A percentile compares a stretch with the other conserved stretches of the same genome.
These are phyloP conservation scores for Silurus aristotelis DNA, from an alignment of 2,797 vertebrate species.

Conservation along the genomic window DNA sequence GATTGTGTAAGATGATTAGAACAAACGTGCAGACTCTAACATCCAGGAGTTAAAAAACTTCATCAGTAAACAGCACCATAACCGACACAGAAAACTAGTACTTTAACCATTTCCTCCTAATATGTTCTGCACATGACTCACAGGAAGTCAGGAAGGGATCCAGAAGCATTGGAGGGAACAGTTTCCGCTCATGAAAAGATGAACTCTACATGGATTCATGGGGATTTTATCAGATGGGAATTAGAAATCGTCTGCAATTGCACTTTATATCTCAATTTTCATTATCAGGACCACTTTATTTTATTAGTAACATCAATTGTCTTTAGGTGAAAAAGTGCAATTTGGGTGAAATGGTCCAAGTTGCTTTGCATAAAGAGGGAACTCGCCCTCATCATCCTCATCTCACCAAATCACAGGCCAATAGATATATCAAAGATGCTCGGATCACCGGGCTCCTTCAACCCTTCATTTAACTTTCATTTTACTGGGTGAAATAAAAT, in stretches of 20 bases:
- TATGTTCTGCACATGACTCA: neutral
- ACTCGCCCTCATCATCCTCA: neutral
- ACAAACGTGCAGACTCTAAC: neutral
- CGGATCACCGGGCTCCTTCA: neutral
- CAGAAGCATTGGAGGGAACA: neutral
- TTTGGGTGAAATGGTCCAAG: neutral
- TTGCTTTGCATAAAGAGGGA: neutral
- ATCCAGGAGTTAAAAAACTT: too few relatives aligned
- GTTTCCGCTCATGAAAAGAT: neutral
- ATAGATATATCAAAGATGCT: neutral
- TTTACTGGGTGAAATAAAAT: neutral
- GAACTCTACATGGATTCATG: neutral
- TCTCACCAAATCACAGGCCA: neutral
- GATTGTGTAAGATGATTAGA: constrained; percentile 15
- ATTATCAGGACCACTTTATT: neutral
- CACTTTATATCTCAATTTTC: too few relatives aligned
- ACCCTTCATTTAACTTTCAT: neutral
- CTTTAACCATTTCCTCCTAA: neutral
- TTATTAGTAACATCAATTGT: neutral
- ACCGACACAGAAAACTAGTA: neutral
- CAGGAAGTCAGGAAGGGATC: neutral
- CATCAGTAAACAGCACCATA: neutral
- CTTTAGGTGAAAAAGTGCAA: neutral
- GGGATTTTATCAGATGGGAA: neutral
- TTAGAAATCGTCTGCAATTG: neutral